Percentiles rank a stretch among this genome's conserved stretches.
Conservation (phyloP, 1,140 invertebrate species). For the Charaxes varanes region DNA sequence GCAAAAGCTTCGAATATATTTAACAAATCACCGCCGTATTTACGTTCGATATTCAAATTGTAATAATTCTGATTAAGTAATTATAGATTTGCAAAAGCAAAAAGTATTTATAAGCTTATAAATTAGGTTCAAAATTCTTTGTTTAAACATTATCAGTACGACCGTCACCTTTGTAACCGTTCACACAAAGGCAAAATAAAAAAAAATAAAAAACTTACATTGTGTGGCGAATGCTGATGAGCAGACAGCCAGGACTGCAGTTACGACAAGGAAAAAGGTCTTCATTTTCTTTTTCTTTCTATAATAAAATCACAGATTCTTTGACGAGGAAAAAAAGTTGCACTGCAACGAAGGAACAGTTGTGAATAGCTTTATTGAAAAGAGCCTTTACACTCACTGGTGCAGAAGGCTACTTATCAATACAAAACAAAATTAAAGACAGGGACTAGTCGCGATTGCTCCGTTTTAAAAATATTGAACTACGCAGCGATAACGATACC, state of each 20-base stretch:
- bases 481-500: constrained; percentile 62
- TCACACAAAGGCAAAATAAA: constrained; percentile 25
- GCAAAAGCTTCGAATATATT: too few species aligned
- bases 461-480: constrained; percentile 52
- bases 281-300: constrained; percentile 64
- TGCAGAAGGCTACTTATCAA: constrained; percentile 83
- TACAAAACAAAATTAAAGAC: constrained; percentile 41
- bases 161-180: constrained; percentile 9
- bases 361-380: constrained; percentile 33
- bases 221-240: constrained; percentile 57
- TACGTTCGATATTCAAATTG: too few species aligned
- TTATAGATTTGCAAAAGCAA: too few species aligned
- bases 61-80: too few species aligned
- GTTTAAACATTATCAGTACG: constrained; percentile 1
- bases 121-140: constrained; percentile 1
- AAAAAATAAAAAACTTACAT: constrained; percentile 68
- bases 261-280: constrained; percentile 49
- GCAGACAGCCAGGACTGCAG: constrained; percentile 48
- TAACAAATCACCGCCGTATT: too few species aligned
- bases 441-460: constrained; percentile 35
- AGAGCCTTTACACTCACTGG: constrained; percentile 91
- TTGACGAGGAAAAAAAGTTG: constrained; percentile 37
- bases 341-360: constrained; percentile 10
- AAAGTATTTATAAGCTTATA: too few species aligned
- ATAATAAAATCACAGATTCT: constrained; percentile 66